phyloP scores from a whole-genome alignment of 2,797 vertebrate species.

The Galagoides demidoff region DNA sequence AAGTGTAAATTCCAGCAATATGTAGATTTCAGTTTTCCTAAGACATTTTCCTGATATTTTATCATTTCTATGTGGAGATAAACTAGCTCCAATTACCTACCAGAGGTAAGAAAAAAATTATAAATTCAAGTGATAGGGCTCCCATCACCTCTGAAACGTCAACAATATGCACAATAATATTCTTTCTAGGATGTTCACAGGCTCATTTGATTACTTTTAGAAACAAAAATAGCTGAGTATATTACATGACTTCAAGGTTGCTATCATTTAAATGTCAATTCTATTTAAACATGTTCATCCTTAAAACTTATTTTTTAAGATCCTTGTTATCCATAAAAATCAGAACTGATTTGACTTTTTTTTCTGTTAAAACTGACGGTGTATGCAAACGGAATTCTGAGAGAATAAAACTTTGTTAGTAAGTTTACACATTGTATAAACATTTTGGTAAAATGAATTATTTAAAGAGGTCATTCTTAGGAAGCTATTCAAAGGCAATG shows the following conservation, averaged over 20 bases:
- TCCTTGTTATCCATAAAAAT: neutral
- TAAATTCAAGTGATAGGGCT: constrained; percentile 15
- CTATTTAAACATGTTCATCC: constrained; percentile 31
- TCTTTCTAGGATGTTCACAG: neutral
- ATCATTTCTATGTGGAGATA: constrained; percentile 18
- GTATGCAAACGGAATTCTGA: neutral
- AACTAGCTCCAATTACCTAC: neutral
- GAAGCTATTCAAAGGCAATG: neutral
- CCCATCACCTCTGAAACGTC: neutral
- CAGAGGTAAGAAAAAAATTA: neutral
- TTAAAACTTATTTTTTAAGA: constrained; percentile 38
- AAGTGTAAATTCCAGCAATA: neutral
- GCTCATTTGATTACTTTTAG: constrained; percentile 18
- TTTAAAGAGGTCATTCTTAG: constrained; percentile 33
- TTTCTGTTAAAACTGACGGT: neutral
- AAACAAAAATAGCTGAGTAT: constrained; percentile 22
- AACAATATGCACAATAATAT: neutral
- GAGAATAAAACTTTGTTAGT: neutral
- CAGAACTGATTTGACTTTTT: neutral
- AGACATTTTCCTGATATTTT: constrained; percentile 24
- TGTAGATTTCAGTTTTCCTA: constrained; percentile 46
- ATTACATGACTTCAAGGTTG: constrained; percentile 7
- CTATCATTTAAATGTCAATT: constrained; percentile 13
- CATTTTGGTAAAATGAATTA: neutral
- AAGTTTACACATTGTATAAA: neutral